A percentile compares a stretch with the other conserved stretches of the same genome.
Evolutionary conservation across 2,888 invertebrate species (phyloP).

Genomic region (Epirrhoe alternata): DNA sequence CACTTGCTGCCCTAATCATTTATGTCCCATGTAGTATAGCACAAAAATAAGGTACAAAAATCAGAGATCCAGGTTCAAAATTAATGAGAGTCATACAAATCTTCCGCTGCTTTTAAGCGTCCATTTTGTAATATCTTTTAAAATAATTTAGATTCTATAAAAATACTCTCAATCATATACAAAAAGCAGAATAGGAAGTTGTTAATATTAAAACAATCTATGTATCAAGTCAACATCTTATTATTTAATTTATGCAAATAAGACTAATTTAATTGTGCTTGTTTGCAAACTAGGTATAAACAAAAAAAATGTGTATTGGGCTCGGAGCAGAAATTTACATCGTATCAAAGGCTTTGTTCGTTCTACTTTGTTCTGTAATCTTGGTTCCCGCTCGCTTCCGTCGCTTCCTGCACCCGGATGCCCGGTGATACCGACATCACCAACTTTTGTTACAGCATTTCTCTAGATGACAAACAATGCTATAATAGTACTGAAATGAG

Average conservation of each 20-base stretch:
- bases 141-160: too few species aligned
- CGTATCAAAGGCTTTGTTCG: constrained; percentile 53
- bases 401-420: constrained; percentile 36
- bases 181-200: too few species aligned
- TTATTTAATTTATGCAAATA: not conserved
- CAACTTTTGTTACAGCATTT: constrained; percentile 24
- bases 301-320: not conserved
- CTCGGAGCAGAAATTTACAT: constrained; percentile 21
- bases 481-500: not conserved
- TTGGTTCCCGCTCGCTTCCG: constrained; percentile 49
- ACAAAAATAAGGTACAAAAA: too few species aligned
- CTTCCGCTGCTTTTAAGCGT: too few species aligned
- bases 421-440: constrained; percentile 37
- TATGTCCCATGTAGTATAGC: too few species aligned
- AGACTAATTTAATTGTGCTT: not conserved
- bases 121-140: too few species aligned
- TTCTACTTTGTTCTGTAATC: constrained; percentile 38
- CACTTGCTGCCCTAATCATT: not conserved
- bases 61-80: too few species aligned
- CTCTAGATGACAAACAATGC: constrained; percentile 8
- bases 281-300: not conserved
- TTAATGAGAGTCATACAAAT: too few species aligned
- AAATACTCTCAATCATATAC: too few species aligned
- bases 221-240: too few species aligned
- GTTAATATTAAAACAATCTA: too few species aligned